Conservation (phyloP, 1,140 invertebrate genomes). For the Musca vetustissima region DNA sequence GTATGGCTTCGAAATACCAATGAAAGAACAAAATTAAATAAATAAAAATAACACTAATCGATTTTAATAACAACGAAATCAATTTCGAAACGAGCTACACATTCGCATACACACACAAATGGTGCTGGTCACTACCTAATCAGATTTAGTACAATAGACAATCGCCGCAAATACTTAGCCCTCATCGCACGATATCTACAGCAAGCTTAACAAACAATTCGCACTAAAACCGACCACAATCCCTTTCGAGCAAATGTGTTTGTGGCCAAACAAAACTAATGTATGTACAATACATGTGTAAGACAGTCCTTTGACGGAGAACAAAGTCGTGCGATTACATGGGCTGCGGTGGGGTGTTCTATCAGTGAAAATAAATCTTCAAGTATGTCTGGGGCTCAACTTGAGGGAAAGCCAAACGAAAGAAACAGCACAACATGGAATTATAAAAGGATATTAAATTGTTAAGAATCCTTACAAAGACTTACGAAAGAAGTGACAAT, state of each 20-base stretch:
- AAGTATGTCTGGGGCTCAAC: not conserved
- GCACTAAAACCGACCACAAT: conserved; percentile 1
- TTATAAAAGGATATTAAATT: conserved; percentile 19
- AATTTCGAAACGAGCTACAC: not conserved
- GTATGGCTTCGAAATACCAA: conserved; percentile 13
- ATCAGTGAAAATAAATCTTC: conserved; percentile 9
- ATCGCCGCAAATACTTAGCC: too few relatives aligned
- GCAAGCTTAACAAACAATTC: not conserved
- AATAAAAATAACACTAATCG: conserved; percentile 13
- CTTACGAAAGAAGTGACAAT: conserved; percentile 6
- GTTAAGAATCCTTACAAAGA: conserved; percentile 14
- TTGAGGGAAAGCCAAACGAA: not conserved
- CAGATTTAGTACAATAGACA: too few relatives aligned
- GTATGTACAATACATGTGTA: not conserved
- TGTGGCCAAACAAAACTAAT: not conserved
- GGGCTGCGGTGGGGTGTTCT: not conserved
- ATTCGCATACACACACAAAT: too few relatives aligned
- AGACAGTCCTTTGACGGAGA: not conserved
- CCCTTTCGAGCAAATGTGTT: conserved; percentile 7
- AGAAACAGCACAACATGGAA: conserved; percentile 1
- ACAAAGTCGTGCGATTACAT: not conserved
- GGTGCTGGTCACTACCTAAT: too few relatives aligned
- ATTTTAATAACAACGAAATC: conserved; percentile 18
- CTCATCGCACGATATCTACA: too few relatives aligned
- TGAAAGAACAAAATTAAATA: conserved; percentile 8